Base-by-base conservation (phyloP, 2,888 invertebrate genomes). In the Polydrusus pterygomalis region DNA sequence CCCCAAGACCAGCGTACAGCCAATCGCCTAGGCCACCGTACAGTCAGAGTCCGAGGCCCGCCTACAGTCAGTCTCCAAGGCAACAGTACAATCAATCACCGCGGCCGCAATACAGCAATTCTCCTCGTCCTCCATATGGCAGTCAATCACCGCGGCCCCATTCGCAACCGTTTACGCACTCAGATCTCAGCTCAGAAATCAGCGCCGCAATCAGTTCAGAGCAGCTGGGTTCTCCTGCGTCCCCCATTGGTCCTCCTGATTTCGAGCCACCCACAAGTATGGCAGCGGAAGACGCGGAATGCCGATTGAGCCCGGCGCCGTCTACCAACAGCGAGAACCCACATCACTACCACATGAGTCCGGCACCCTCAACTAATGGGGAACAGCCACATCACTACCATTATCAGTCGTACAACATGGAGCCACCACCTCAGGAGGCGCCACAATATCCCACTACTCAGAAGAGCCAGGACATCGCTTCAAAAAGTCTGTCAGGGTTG, bases 401-500 rank as follows among this genome's bases (percentile, higher is more conserved):
- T 34, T 87, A 87, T 79, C 86, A 87, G 75, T 84, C 86, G 13
- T 87, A 86, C 81, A 86, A 85, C 75, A 85, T 86, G 83, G 87
- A 86, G 43, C 84, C 84, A 83, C 81, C 82, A 17, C 80, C 80
- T 70, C 74, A 78, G 34, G 86, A 86, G 47, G 84, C 84, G 82
- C 81, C 82, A 30, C 81, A 90, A 86, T 84, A 90, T 87, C 84
- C 88, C 83, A 38, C 64, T 43, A 58, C 73, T 43, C 74, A 67
- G 17, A 70, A 70, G 18, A 79, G 89, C 84, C 93, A 93, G 84
- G 95, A 95, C 88, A 94, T 95, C 43, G 92, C 95, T n/a, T 93
- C 95, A 34, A 96, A 96, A 86, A 95, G 95, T 82, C 89, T 95
- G 62, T 96, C 96, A 17, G 96, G 96, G 18, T 89, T 96, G 60